A percentile compares a stretch with the other conserved stretches of the same genome.
Evolutionary conservation across 2,113 vertebrate genomes (phyloP).

Genomic region (Pedetes capensis): DNA sequence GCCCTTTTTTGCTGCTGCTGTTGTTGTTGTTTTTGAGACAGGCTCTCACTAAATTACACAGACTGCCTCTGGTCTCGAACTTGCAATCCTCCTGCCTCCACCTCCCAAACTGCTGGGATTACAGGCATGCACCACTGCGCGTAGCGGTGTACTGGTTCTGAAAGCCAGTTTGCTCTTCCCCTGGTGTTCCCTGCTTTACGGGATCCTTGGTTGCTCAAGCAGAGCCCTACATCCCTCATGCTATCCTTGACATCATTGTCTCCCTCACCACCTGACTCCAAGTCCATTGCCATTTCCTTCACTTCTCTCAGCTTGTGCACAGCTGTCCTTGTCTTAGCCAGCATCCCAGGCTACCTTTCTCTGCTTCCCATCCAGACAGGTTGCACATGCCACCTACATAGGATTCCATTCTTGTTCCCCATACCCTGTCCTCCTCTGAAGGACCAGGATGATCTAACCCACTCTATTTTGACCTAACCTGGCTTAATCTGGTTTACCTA

Average conservation of each 20-base stretch:
- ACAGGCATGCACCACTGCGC: no score
- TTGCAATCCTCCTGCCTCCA: no score
- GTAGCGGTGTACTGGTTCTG: not conserved
- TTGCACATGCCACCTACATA: not conserved
- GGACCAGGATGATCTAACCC: not conserved
- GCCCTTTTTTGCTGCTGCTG: no score
- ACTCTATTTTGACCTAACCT: not conserved
- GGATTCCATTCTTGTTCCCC: not conserved
- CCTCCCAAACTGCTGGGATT: no score
- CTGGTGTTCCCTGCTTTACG: not conserved
- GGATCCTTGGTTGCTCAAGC: not conserved
- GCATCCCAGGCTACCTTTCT: not conserved
- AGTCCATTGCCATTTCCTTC: not conserved
- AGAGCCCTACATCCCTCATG: not conserved
- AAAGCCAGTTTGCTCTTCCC: not conserved
- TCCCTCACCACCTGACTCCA: not conserved
- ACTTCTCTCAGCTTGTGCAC: not conserved
- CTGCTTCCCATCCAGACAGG: not conserved
- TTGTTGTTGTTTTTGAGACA: no score
- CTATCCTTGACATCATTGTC: not conserved
- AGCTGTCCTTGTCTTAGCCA: not conserved
- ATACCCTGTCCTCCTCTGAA: not conserved
- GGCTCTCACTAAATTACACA: no score
- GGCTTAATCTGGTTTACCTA: not conserved
- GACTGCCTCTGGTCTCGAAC: no score